These are phyloP conservation scores for Atherinomorus stipes DNA, from an alignment of 2,113 vertebrate species.

Conservation along the genomic window DNA sequence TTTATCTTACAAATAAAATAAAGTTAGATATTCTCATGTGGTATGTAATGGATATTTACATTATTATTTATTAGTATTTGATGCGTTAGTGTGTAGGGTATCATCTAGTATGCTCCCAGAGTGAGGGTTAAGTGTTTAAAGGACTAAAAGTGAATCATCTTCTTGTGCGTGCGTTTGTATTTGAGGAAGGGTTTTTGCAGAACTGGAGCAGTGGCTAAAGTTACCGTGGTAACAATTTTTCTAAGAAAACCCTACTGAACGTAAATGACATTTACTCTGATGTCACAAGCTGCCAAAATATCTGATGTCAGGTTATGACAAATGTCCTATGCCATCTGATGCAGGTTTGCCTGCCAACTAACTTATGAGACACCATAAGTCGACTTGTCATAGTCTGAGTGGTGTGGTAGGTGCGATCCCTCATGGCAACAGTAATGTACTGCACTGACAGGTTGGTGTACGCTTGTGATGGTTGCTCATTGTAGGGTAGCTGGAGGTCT, in stretches of 20 bases:
- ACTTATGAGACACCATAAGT: constrained; percentile 66
- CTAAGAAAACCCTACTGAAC: constrained; percentile 62
- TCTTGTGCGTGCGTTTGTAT: constrained; percentile 70
- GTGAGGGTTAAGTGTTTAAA: constrained; percentile 75
- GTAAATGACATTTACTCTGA: constrained; percentile 64
- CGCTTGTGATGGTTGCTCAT: constrained; percentile 58
- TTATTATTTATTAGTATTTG: constrained; percentile 78
- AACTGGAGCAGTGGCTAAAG: constrained; percentile 66
- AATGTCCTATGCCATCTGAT: constrained; percentile 65
- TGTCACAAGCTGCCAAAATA: constrained; percentile 78
- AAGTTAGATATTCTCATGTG: constrained; percentile 80
- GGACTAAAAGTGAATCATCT: constrained; percentile 64
- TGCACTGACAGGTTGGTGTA: constrained; percentile 65
- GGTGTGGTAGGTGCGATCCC: constrained; percentile 56
- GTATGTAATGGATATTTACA: constrained; percentile 78
- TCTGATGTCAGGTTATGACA: constrained; percentile 68
- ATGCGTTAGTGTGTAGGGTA: constrained; percentile 74
- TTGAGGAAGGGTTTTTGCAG: constrained; percentile 69
- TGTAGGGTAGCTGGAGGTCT: constrained; percentile 57
- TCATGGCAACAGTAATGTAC: constrained; percentile 73
- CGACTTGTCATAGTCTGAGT: constrained; percentile 70
- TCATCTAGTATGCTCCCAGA: constrained; percentile 66
- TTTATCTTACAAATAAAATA: constrained; percentile 83
- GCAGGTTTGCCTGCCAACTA: constrained; percentile 57
- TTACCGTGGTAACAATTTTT: constrained; percentile 62